Percentiles rank a stretch among this genome's conserved stretches.
Conservation (phyloP, 2,113 vertebrate species). For the Leptobrachium ailaonicum region DNA sequence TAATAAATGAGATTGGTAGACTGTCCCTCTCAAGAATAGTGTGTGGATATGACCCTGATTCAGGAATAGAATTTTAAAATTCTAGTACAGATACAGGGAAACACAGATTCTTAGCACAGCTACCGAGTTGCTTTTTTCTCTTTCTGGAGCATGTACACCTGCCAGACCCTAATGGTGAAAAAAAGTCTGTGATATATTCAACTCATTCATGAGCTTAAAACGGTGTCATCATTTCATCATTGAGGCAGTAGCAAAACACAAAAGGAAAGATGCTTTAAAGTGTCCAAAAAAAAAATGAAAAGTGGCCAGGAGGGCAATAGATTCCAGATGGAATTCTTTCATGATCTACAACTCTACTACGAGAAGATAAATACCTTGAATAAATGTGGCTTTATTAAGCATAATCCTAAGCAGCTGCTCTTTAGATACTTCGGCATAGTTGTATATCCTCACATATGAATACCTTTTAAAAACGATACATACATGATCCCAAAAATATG, state of each 20-base stretch:
- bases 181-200: background rate
- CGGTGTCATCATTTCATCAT: background rate
- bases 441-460: too few species aligned
- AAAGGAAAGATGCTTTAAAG: constrained; percentile 10
- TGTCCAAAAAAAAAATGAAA: background rate
- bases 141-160: constrained; percentile 9
- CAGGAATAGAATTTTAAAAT: background rate
- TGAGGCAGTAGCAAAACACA: background rate
- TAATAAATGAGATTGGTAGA: too few species aligned
- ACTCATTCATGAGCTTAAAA: background rate
- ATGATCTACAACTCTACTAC: background rate
- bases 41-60: background rate
- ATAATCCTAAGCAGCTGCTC: constrained; percentile 19
- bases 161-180: constrained; percentile 18
- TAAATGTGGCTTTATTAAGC: background rate
- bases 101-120: too few species aligned
- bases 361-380: background rate
- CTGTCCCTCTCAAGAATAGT: too few species aligned
- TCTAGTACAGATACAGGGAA: too few species aligned
- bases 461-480: too few species aligned
- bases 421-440: too few species aligned
- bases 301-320: constrained; percentile 3
- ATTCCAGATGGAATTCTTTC: constrained; percentile 10
- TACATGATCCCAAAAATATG: too few species aligned
- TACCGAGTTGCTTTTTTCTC: background rate